Conservation (phyloP, 2,888 invertebrate genomes). For the Steinernema hermaphroditum region DNA sequence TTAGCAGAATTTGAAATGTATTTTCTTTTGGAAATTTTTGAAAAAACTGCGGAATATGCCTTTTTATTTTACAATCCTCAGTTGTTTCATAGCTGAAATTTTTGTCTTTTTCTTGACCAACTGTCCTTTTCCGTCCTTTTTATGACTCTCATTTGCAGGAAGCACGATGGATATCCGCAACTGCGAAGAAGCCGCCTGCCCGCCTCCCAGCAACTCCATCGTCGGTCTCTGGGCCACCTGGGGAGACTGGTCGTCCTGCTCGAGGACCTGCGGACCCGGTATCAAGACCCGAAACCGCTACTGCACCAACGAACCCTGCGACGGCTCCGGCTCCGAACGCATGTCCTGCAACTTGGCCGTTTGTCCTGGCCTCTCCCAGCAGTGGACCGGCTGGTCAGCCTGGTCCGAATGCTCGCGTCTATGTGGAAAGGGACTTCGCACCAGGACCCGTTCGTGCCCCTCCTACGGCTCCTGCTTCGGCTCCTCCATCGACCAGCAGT, state of each 20-base stretch:
- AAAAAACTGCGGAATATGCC: too few relatives aligned
- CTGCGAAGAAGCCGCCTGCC: conserved; percentile 63
- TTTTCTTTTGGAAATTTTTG: too few relatives aligned
- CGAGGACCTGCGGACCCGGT: conserved; percentile 63
- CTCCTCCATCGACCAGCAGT: conserved; percentile 56
- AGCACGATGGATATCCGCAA: conserved; percentile 63
- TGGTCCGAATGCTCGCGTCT: conserved; percentile 61
- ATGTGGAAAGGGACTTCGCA: conserved; percentile 61
- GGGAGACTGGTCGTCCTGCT: conserved; percentile 59
- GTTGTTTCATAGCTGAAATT: too few relatives aligned
- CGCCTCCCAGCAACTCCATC: conserved; percentile 25
- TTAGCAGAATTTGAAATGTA: too few relatives aligned
- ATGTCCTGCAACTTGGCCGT: conserved; percentile 59
- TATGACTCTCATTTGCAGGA: too few relatives aligned
- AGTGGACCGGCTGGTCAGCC: conserved; percentile 39
- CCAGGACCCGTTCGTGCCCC: conserved; percentile 59
- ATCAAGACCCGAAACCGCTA: conserved; percentile 55
- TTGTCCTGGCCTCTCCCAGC: conserved; percentile 44
- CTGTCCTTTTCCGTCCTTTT: too few relatives aligned
- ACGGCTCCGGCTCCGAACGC: conserved; percentile 62
- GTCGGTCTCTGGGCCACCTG: conserved; percentile 61
- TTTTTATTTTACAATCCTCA: too few relatives aligned
- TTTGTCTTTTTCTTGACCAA: too few relatives aligned
- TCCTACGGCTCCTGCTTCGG: conserved; percentile 56
- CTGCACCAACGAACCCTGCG: conserved; percentile 63